A percentile compares a stretch with the other conserved stretches of the same genome.
Evolutionary conservation across 35 echinoderm and acorn worm genomes (phyloP).

Genomic region (Ptychodera flava): DNA sequence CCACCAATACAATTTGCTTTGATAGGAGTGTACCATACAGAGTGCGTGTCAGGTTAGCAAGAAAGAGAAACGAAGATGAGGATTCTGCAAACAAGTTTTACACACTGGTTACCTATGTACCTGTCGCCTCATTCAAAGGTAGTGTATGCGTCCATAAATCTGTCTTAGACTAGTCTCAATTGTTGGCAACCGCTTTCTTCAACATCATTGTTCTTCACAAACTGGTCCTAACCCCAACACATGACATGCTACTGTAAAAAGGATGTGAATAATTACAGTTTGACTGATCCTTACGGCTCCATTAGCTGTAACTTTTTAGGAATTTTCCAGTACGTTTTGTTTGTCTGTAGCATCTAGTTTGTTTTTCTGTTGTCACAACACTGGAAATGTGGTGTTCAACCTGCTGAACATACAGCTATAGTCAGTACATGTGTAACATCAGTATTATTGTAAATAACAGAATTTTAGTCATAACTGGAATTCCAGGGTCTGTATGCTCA

Average conservation of each 20-base stretch:
- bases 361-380: no score
- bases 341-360: no score
- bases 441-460: no score
- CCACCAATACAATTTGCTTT: no score
- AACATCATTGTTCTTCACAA: neutral
- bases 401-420: no score
- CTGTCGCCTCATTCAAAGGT: slow-evolving; percentile 81
- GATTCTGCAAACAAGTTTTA: slow-evolving; percentile 93
- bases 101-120: slow-evolving; percentile 79
- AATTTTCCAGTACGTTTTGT: neutral
- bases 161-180: slow-evolving; percentile 3
- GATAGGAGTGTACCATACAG: slow-evolving; percentile 95
- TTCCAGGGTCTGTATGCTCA: no score
- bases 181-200: neutral
- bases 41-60: slow-evolving; percentile 90
- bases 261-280: neutral
- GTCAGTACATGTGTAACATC: no score
- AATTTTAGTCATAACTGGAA: no score
- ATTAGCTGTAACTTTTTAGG: neutral
- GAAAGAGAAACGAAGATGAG: slow-evolving; percentile 97
- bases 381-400: no score
- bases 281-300: neutral
- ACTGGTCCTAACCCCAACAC: neutral
- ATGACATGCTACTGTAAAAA: neutral
- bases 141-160: no score